Evolutionary conservation across 2,888 invertebrate species (phyloP).

Genomic region (Cheiracanthium punctorium): DNA sequence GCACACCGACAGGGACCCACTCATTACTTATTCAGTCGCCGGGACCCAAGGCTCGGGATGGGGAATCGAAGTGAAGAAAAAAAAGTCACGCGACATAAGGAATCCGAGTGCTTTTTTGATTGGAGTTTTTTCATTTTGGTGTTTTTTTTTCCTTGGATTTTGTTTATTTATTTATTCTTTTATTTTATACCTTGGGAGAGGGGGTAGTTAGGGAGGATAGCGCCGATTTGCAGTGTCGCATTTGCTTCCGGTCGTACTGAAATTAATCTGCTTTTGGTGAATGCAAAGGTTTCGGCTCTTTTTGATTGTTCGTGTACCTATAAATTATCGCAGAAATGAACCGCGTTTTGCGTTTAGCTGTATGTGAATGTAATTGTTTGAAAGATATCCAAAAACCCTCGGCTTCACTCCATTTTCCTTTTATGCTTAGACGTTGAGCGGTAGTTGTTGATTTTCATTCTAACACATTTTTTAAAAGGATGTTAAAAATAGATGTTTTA

Average conservation of each 20-base stretch:
- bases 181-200: not conserved
- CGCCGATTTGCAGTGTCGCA: not conserved
- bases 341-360: too few species aligned
- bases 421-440: too few species aligned
- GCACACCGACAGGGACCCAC: conserved; percentile 27
- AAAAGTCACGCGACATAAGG: conserved; percentile 19
- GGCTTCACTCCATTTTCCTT: too few species aligned
- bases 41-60: not conserved
- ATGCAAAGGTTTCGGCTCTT: too few species aligned
- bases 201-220: not conserved
- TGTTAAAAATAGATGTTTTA: too few species aligned
- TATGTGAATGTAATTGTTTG: too few species aligned
- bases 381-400: too few species aligned
- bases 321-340: too few species aligned
- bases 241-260: not conserved
- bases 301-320: too few species aligned
- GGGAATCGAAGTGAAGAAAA: conserved; percentile 6
- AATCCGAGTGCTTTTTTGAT: not conserved
- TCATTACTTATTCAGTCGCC: conserved; percentile 30
- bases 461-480: too few species aligned
- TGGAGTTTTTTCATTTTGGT: not conserved
- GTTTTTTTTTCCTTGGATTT: not conserved
- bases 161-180: not conserved
- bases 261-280: too few species aligned
- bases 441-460: too few species aligned